These are phyloP conservation scores for Lycia hirtaria DNA, from an alignment of 2,888 invertebrate genomes.

Conservation along the genomic window DNA sequence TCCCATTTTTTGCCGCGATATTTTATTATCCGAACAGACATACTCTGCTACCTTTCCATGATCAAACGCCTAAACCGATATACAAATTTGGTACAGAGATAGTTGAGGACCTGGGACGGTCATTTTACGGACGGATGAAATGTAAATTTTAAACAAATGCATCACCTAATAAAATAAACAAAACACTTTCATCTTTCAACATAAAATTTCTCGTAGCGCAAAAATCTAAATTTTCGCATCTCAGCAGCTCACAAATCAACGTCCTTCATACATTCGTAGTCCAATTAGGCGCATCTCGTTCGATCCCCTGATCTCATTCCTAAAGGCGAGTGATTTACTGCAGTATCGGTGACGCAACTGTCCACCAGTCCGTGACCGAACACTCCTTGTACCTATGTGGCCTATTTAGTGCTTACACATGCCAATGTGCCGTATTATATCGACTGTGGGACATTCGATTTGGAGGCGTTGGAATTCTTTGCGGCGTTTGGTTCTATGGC, in stretches of 20 bases:
- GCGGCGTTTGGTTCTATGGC: neutral
- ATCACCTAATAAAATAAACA: too few relatives aligned
- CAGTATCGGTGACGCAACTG: slow-evolving; percentile 75
- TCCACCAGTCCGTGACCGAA: slow-evolving; percentile 75
- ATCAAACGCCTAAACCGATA: too few relatives aligned
- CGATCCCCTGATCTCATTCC: slow-evolving; percentile 79
- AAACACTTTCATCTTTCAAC: too few relatives aligned
- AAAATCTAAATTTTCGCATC: slow-evolving; percentile 7
- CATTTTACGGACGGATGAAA: too few relatives aligned
- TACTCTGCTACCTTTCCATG: too few relatives aligned
- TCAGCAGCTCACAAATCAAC: slow-evolving; percentile 38
- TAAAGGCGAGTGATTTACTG: slow-evolving; percentile 44
- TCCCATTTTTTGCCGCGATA: too few relatives aligned
- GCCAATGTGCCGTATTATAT: slow-evolving; percentile 52
- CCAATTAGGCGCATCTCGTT: slow-evolving; percentile 48
- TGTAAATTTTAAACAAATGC: too few relatives aligned
- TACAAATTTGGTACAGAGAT: too few relatives aligned
- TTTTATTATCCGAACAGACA: too few relatives aligned
- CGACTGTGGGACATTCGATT: slow-evolving; percentile 17
- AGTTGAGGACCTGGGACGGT: too few relatives aligned
- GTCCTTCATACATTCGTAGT: slow-evolving; percentile 33
- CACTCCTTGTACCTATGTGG: slow-evolving; percentile 76
- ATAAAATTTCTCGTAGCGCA: too few relatives aligned
- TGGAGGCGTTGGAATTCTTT: slow-evolving; percentile 20
- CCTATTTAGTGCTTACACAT: slow-evolving; percentile 70